Base-by-base conservation (phyloP, 2,797 vertebrate genomes). In the Halcyon chelicuti region DNA sequence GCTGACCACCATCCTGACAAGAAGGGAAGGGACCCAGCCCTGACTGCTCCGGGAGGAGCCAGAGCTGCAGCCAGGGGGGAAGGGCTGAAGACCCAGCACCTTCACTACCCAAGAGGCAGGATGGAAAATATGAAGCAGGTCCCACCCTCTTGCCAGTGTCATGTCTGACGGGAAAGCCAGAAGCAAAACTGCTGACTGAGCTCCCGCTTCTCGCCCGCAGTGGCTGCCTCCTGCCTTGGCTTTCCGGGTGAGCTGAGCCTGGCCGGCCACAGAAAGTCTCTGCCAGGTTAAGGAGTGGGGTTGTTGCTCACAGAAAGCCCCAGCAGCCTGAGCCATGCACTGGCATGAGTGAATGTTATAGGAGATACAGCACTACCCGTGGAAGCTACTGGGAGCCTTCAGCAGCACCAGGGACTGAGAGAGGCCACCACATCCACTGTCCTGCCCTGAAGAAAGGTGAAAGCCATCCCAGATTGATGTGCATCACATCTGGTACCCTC, bases 121-220 rank as follows among this genome's bases (percentile, higher is more conserved):
- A 60, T 5, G 84, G 91, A 94, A 96, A 96, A 93, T 86, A 60
- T 31, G 35, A 96, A 94, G 52, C 31, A 26, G 46, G 26, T 39
- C 52, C 65, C 49, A 74, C 81, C 58, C 62, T 90, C 83, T 75
- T 0, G 0, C 23, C 1, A 0, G 22, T 12, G 7, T 29, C 1
- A 1, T 14, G 7, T 74, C 74, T 94, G 75, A 92, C 12, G 1
- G 83, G 77, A 93, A 96, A 94, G 83, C 26, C 37, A 80, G 83
- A 93, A 4, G 0, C 42, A 73, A 77, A 94, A 88, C 79, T 96
- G 94, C 93, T 96, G 93, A 96, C 90, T 65, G 80, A 93, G 89
- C 31, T 94, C 13, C 39, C 1, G 5, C 66, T 77, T 86, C 71
- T 91, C 9, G 2, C 17, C 42, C 0, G 1, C 86, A 77, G 39